Base-by-base conservation (phyloP, 2,888 invertebrate species). In the Cataglyphis livida region DNA sequence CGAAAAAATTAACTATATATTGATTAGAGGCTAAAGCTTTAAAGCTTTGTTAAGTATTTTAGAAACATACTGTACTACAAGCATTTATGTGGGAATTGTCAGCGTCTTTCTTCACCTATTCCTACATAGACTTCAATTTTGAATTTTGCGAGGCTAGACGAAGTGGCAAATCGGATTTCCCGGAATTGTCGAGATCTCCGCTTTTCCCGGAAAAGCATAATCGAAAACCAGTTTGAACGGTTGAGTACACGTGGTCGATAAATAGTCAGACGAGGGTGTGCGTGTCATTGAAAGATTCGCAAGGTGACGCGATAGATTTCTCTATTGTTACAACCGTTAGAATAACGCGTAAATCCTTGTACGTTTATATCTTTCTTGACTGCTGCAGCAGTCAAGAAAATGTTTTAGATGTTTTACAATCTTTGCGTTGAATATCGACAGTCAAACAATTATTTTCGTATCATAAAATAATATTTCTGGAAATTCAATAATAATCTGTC, bases 111-210 rank as follows among this genome's bases (percentile, higher is more conserved):
- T 70, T 59, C 78, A 18, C 18, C 44, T 59, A 70, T 79, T 70
- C 70, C 78, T 59, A 79, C 59, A 70, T 44, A 59, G 78, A 79
- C 78, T 79, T 79, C 78, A 79, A 79, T 79, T 79, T 79, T 79
- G 78, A 79, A 79, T 79, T 70, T 79, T 70, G 59, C 70, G 78
- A 79, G 71, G 70, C 70, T 79, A 79, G 78, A 79, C 78, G 78
- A 59, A 79, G 78, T 79, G 70, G 78, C 78, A 79, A 79, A 79
- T 79, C 70, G 70, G 78, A 79, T 79, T 79, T 79, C 57, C 70
- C 32, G 78, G 25, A 79, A 79, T 79, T 79, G 78, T 79, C 78
- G 70, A 44, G 78, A 79, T 79, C 70, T 70, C 59, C 78, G 78
- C 78, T 70, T 57, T 44, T 78, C 78, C 44, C 44, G 15, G 59